Evolutionary conservation across 1,140 invertebrate species (phyloP), one percentile per base, ranked within the genome.

Genomic region (Cydia pomonella): DNA sequence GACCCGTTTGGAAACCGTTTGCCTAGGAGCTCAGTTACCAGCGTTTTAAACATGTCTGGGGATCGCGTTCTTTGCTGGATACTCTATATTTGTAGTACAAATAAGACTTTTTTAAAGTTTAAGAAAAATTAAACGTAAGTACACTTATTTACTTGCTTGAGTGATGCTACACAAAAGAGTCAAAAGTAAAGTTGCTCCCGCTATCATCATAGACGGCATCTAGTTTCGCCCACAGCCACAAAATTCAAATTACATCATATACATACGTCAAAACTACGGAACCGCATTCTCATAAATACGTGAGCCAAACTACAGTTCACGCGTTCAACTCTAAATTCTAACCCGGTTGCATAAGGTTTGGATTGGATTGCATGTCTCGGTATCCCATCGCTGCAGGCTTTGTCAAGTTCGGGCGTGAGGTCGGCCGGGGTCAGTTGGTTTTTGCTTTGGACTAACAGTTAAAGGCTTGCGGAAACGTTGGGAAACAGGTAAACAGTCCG

Each of bases 351-450:
- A 47, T 47, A 47, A 47, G 44, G 44, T 47, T 47, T 47, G 44
- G 16, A 16, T 47, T 16, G 2, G 13, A 13, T 47, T 47, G 44
- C 44, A 47, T 47, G 44, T 16, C 44, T 47, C 16, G 16, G n/a
- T 50, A 6, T 50, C 16, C 47, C 16, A 50, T 50, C 47, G 47
- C 47, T 50, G 47, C 47, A n/a, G 47, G 16, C 47, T 50, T 18
- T 50, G n/a, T n/a, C 16, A 47, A 47, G 44, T 47, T 47, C n/a
- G 47, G 10, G 47, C 47, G 47, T 50, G 47, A 50, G 47, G 47
- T 50, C 47, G 47, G n/a, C 44, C 47, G 47, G 47, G 47, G 47
- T 50, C 47, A 50, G n/a, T n/a, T 18, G n/a, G 18, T 50, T 50
- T 50, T 50, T 50, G 47, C 47, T 18, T 44, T 44, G 13, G n/a